Conservation (phyloP, 2,797 vertebrate genomes). For the Myiotriccus ornatus region DNA sequence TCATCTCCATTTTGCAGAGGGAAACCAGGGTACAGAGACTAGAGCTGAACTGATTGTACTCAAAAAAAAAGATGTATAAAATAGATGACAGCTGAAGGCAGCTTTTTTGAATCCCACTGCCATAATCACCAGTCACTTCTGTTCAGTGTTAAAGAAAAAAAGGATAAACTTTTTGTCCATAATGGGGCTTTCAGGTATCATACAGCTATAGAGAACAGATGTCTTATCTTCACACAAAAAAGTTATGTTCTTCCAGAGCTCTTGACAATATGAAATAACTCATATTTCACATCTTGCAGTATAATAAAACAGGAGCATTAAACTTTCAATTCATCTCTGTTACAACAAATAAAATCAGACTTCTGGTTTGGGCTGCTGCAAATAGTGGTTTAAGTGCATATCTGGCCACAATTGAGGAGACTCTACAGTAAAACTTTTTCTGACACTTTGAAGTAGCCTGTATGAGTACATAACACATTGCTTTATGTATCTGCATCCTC, state of each 20-base stretch:
- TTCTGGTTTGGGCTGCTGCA: not conserved
- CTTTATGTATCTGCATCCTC: not conserved
- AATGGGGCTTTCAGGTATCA: not conserved
- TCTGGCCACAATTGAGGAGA: not conserved
- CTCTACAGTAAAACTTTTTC: not conserved
- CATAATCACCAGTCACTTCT: not conserved
- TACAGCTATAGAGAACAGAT: not conserved
- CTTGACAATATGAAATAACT: not conserved
- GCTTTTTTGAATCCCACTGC: not conserved
- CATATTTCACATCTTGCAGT: not conserved
- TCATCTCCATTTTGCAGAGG: not conserved
- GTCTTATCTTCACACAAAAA: not conserved
- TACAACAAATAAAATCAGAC: not conserved
- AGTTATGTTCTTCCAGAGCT: not conserved
- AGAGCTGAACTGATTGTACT: not conserved
- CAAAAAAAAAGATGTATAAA: not conserved
- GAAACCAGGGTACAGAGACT: not conserved
- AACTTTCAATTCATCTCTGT: not conserved
- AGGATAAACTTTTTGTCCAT: not conserved
- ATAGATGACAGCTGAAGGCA: not conserved
- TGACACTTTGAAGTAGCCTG: not conserved
- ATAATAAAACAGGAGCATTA: not conserved
- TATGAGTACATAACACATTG: not conserved
- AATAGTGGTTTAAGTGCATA: not conserved
- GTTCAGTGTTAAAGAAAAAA: not conserved